Percentiles rank a stretch among this genome's conserved stretches.
phyloP scores from a whole-genome alignment of 2,797 vertebrate species.

The Anguilla obscura region DNA sequence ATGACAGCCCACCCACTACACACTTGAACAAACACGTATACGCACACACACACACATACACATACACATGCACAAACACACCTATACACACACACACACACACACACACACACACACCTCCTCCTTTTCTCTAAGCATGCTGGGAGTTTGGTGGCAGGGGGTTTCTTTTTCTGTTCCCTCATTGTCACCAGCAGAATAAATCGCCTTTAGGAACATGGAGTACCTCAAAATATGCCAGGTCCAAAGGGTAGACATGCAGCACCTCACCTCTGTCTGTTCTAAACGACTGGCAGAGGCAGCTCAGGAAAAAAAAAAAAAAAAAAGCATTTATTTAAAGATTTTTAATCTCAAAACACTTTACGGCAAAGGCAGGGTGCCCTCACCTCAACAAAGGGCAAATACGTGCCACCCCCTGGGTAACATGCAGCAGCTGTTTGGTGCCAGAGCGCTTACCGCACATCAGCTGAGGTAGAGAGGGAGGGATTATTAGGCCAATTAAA shows the following conservation, averaged over 20 bases:
- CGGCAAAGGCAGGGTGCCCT: not conserved
- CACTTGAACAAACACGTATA: too few species aligned
- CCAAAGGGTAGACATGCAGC: not conserved
- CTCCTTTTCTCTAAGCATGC: not conserved
- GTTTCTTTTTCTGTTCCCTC: conserved; percentile 4
- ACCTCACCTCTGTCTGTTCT: not conserved
- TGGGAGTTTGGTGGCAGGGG: not conserved
- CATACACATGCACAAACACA: not conserved
- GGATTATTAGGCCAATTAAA: conserved; percentile 3
- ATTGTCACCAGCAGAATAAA: not conserved
- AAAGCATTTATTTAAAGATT: not conserved
- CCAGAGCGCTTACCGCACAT: not conserved
- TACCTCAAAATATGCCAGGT: not conserved
- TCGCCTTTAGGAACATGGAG: not conserved
- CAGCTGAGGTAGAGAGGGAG: conserved; percentile 7
- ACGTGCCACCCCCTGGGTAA: not conserved
- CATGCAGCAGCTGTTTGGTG: not conserved
- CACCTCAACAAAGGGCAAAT: not conserved
- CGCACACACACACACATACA: too few species aligned
- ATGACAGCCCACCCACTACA: too few species aligned
- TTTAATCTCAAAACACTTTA: not conserved
- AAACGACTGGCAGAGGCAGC: not conserved
- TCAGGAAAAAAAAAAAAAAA: not conserved
- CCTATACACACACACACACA: not conserved
- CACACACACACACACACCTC: not conserved